A percentile compares a stretch with the other conserved stretches of the same genome.
Evolutionary conservation across 2,113 vertebrate genomes (phyloP).

Genomic region (Pseudonaja textilis): DNA sequence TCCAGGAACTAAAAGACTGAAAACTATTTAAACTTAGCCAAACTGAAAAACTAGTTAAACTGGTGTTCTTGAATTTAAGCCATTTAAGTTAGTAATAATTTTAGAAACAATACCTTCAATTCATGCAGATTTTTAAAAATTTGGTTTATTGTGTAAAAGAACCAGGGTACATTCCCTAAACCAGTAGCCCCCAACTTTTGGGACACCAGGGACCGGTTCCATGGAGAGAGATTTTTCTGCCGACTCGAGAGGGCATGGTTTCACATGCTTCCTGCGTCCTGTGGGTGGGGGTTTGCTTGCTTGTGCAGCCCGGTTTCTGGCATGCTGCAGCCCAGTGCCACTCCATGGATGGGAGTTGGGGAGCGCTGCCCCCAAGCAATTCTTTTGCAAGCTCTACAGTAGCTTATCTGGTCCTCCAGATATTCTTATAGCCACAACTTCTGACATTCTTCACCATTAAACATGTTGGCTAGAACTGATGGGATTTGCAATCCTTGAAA

Average conservation of each 20-base stretch:
- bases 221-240: no score
- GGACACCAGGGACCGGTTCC: no score
- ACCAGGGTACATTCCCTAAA: neutral
- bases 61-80: neutral
- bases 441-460: neutral
- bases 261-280: no score
- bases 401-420: neutral
- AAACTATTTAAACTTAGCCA: neutral
- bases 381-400: neutral
- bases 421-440: neutral
- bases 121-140: neutral
- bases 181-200: no score
- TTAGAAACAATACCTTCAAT: neutral
- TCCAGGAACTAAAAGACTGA: neutral
- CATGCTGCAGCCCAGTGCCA: no score
- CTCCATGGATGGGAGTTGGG: no score
- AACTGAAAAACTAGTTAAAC: slow-evolving; percentile 18
- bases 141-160: neutral
- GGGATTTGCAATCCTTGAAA: neutral
- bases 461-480: neutral
- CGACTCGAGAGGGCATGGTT: no score
- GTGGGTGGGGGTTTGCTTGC: no score
- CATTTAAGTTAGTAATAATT: neutral
- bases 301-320: no score
- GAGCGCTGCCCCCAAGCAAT: neutral